phyloP scores from a whole-genome alignment of 37 sponge, comb jelly and placozoan genomes.

The Ephydatia muelleri region DNA sequence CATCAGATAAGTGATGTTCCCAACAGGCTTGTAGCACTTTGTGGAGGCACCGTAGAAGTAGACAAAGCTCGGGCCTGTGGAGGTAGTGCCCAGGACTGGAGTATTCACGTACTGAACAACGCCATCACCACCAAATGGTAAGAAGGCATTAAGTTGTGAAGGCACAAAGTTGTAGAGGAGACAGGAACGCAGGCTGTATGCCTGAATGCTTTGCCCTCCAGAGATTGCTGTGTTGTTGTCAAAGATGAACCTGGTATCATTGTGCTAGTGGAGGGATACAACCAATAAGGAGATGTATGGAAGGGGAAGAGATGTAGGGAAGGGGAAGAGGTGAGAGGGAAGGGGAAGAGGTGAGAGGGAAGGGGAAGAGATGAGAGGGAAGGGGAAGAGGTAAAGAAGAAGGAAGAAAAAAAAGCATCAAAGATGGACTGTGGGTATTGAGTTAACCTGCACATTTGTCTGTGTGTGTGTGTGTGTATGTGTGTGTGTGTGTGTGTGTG shows the following conservation, averaged over 20 bases:
- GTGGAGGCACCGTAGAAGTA: constrained; percentile 82
- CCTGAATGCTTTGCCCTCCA: constrained; percentile 41
- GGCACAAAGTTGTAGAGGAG: constrained; percentile 58
- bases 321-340: neutral
- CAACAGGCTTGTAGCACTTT: constrained; percentile 67
- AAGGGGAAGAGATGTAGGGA: neutral
- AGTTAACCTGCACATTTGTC: neutral
- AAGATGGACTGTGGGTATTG: neutral
- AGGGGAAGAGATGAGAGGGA: neutral
- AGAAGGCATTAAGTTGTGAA: neutral
- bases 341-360: neutral
- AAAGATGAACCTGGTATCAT: constrained; percentile 20
- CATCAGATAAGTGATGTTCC: constrained; percentile 57
- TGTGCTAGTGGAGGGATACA: no score
- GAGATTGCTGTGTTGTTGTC: constrained; percentile 42
- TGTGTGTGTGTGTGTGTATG: neutral
- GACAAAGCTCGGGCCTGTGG: constrained; percentile 66
- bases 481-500: constrained; percentile 14
- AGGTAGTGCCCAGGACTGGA: constrained; percentile 15
- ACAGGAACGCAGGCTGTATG: constrained; percentile 58
- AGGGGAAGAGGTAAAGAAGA: constrained; percentile 23
- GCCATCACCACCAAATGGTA: constrained; percentile 12
- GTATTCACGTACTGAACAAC: constrained; percentile 9
- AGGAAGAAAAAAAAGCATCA: constrained; percentile 55
- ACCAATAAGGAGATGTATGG: neutral